Base-by-base conservation (phyloP, 2,113 vertebrate species). In the Macaca nemestrina region DNA sequence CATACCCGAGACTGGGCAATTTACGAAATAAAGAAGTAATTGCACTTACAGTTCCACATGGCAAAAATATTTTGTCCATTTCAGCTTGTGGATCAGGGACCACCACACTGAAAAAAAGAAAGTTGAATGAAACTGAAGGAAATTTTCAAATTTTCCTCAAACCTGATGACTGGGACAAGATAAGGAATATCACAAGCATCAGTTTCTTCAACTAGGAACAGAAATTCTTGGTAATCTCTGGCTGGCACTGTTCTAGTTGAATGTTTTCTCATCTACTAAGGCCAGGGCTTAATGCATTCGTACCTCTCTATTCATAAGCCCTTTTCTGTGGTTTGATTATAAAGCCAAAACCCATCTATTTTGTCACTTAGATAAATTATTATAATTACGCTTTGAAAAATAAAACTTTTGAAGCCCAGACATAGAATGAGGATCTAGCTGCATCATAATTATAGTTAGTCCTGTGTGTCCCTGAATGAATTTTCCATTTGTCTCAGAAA, bases 291-390 rank as follows among this genome's bases (percentile, higher is more conserved):
- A 50, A 80, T 85, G 40, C 67, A 48, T 94, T 78, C 76, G 17
- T 10, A 38, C 38, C 22, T 88, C 20, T 88, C 18, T 90, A 23
- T 88, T 83, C 35, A n/a, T 67, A 88, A 85, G 22, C 9, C 30
- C 67, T 86, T 80, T 95, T 80, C 32, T 50, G 45, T 9, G 35
- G 55, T 67, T 83, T 23, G 16, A 45, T 32, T 14, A 23, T 1
- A 80, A 92, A 96, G 55, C 59, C 61, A 45, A 90, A 67, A 32
- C 10, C 40, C 75, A 83, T 89, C 43, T 61, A 18, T 96, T 76
- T 61, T 89, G 43, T 86, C 70, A 59, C 83, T 45, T 40, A 9
- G 38, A 87, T 95, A 88, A 92, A 90, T 96, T 80, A 90, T 89
- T 83, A 68, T 64, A 86, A 86, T 80, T 61, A 32, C 7, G 10